Evolutionary conservation across 1,140 invertebrate genomes (phyloP).

Genomic region (Anastatus disparis): DNA sequence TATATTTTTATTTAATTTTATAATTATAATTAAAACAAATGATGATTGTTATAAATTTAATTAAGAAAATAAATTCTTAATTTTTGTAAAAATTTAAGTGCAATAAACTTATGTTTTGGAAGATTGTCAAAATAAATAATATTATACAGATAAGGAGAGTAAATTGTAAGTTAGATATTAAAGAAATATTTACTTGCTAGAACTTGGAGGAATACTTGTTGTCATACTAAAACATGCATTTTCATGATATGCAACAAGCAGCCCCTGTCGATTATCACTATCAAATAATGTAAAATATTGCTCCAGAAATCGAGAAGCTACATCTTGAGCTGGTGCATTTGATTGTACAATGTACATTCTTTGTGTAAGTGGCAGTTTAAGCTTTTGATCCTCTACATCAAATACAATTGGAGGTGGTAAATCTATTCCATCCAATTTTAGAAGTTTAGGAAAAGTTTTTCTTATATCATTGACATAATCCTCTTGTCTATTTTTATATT

Average conservation of each 20-base stretch:
- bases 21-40: not conserved
- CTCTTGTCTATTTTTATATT: conserved; percentile 76
- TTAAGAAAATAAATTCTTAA: too few species aligned
- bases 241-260: conserved; percentile 90
- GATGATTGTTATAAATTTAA: too few species aligned
- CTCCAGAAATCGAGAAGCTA: conserved; percentile 82
- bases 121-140: too few species aligned
- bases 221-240: conserved; percentile 80
- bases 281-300: conserved; percentile 89
- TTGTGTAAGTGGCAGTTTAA: conserved; percentile 71
- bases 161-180: not conserved
- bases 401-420: conserved; percentile 83
- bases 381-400: conserved; percentile 76
- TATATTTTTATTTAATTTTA: too few species aligned
- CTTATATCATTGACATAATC: conserved; percentile 89
- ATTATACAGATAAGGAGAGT: too few species aligned
- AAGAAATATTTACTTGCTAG: conserved; percentile 51
- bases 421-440: conserved; percentile 82
- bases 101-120: not conserved
- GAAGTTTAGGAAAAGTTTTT: conserved; percentile 84
- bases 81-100: not conserved
- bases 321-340: conserved; percentile 72
- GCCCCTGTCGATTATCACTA: conserved; percentile 78
- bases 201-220: conserved; percentile 48
- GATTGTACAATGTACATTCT: conserved; percentile 76